A percentile compares a stretch with the other conserved stretches of the same genome.
Evolutionary conservation across 2,888 invertebrate genomes (phyloP).

Genomic region (Opisthograptis luteolata): DNA sequence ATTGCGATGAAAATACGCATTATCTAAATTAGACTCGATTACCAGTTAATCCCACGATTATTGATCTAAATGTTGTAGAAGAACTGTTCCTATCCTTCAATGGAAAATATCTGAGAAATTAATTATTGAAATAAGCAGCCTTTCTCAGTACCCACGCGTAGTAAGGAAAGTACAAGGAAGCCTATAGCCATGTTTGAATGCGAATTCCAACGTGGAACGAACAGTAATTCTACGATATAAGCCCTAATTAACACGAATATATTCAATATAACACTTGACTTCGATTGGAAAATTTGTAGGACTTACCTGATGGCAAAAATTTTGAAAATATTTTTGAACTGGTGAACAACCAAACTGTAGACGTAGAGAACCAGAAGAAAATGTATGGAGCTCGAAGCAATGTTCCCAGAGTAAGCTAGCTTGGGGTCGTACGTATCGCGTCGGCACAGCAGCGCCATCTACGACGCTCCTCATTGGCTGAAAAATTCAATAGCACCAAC

Average conservation of each 20-base stretch:
- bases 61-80: constrained; percentile 77
- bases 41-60: constrained; percentile 73
- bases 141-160: constrained; percentile 80
- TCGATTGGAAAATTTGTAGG: constrained; percentile 67
- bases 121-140: constrained; percentile 81
- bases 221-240: constrained; percentile 64
- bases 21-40: constrained; percentile 74
- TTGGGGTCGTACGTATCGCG: constrained; percentile 80
- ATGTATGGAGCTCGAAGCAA: constrained; percentile 84
- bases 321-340: constrained; percentile 83
- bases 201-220: constrained; percentile 83
- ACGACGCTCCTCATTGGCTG: constrained; percentile 69
- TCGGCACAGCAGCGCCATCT: constrained; percentile 77
- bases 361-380: constrained; percentile 84
- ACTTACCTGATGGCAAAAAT: constrained; percentile 84
- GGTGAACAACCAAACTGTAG: constrained; percentile 84
- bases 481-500: constrained; percentile 66
- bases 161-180: constrained; percentile 79
- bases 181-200: constrained; percentile 83
- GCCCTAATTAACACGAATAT: constrained; percentile 59
- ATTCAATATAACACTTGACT: constrained; percentile 62
- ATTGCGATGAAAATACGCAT: constrained; percentile 82
- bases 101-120: constrained; percentile 82
- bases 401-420: constrained; percentile 81
- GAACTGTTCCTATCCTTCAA: constrained; percentile 73